A percentile compares a stretch with the other conserved stretches of the same genome.
Evolutionary conservation across 2,113 vertebrate species (phyloP).

Genomic region (Salvelinus sp.): DNA sequence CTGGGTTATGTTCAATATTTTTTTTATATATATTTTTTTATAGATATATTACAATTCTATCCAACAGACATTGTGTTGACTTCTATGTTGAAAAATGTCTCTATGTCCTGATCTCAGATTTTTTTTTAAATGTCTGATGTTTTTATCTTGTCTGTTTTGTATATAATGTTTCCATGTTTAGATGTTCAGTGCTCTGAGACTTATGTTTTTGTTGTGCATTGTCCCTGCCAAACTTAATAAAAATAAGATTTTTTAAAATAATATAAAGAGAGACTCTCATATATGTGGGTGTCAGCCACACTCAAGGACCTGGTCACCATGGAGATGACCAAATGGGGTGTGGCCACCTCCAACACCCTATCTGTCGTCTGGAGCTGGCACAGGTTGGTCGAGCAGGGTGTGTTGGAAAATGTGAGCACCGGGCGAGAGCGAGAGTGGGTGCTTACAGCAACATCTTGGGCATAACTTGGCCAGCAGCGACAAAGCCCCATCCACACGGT

Average conservation of each 20-base stretch:
- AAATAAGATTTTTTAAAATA: background rate
- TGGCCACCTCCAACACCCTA: background rate
- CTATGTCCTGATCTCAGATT: too few relatives aligned
- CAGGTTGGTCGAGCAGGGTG: background rate
- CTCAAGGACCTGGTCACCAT: background rate
- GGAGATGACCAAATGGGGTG: background rate
- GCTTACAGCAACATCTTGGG: background rate
- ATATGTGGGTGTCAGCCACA: background rate
- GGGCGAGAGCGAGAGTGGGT: background rate
- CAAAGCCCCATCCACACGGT: background rate
- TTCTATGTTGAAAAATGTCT: too few relatives aligned
- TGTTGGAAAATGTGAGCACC: background rate
- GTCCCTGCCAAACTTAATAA: background rate
- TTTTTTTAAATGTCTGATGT: too few relatives aligned
- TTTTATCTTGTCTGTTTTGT: too few relatives aligned
- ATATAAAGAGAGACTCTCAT: background rate
- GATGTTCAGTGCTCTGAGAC: too few relatives aligned
- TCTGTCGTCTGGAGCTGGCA: background rate
- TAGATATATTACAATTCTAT: too few relatives aligned
- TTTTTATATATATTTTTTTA: accelerated
- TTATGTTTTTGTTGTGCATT: background rate
- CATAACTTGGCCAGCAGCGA: background rate
- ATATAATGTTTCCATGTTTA: too few relatives aligned
- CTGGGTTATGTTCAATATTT: too few relatives aligned
- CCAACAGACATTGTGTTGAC: too few relatives aligned